These are phyloP conservation scores for Diaphora mendica DNA, from an alignment of 2,888 invertebrate species.

Conservation along the genomic window DNA sequence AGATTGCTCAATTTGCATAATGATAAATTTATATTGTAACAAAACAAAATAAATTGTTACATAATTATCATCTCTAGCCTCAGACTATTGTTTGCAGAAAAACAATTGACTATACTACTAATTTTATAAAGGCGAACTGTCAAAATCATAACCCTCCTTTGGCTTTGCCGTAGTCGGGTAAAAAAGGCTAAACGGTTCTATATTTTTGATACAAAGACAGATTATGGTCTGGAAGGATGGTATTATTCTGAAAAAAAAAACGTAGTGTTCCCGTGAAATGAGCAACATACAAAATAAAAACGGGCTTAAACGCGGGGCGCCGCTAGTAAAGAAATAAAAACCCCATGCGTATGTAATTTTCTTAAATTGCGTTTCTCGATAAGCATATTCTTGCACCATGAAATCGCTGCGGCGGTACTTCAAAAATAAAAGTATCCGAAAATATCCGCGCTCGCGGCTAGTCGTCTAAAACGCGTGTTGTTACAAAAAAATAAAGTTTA, in stretches of 20 bases:
- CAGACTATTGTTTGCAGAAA: neutral
- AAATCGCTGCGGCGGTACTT: neutral
- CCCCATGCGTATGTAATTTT: neutral
- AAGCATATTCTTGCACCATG: neutral
- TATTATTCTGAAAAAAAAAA: too few species aligned
- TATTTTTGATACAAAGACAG: too few species aligned
- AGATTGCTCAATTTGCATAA: neutral
- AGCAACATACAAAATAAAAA: too few species aligned
- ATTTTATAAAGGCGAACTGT: too few species aligned
- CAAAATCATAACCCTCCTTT: too few species aligned
- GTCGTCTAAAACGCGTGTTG: conserved; percentile 37
- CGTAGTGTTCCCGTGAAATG: too few species aligned
- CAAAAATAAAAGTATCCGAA: conserved; percentile 13
- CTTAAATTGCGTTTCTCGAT: neutral
- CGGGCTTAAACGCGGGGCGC: too few species aligned
- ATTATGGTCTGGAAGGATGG: too few species aligned
- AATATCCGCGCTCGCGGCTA: conserved; percentile 21
- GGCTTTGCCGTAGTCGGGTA: too few species aligned
- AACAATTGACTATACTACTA: neutral
- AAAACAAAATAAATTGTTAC: neutral
- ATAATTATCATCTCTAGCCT: too few species aligned
- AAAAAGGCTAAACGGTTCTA: too few species aligned
- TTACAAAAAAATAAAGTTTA: conserved; percentile 51
- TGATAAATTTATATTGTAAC: too few species aligned
- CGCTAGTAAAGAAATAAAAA: neutral